Percentiles rank a stretch among this genome's conserved stretches.
Conservation (phyloP, 92 coral and sea anemone species). For the Meandrina meandrites region DNA sequence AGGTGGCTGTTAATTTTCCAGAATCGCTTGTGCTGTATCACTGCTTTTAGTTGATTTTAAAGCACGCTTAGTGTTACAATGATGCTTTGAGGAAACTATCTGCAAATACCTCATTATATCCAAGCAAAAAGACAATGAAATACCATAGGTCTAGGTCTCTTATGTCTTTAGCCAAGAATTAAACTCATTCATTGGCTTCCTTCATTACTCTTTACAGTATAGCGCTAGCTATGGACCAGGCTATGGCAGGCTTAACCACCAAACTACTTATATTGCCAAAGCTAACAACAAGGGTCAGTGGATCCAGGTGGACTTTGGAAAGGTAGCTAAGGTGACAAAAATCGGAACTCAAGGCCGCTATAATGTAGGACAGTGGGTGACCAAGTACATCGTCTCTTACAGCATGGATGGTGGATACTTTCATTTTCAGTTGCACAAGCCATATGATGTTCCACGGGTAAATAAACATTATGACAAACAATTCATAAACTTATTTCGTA, state of each 20-base stretch:
- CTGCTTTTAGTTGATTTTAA: too few species aligned
- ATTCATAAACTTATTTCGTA: too few species aligned
- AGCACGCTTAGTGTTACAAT: too few species aligned
- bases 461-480: background rate
- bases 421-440: slow-evolving; percentile 27
- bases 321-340: slow-evolving; percentile 15
- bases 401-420: slow-evolving; percentile 24
- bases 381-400: slow-evolving; percentile 16
- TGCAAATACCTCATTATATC: too few species aligned
- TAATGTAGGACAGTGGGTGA: background rate
- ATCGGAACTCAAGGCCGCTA: slow-evolving; percentile 27
- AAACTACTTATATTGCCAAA: background rate
- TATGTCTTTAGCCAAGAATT: background rate
- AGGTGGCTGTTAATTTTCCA: too few species aligned
- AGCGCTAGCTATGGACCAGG: background rate
- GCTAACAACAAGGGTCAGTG: slow-evolving; percentile 11
- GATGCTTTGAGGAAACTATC: too few species aligned
- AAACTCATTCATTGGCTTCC: background rate
- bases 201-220: background rate
- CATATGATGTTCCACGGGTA: slow-evolving; percentile 10
- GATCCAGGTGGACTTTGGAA: slow-evolving; percentile 25
- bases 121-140: too few species aligned
- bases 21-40: too few species aligned
- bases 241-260: slow-evolving; percentile 18
- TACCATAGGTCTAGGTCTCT: too few species aligned